Percentiles rank a stretch among this genome's conserved stretches.
These are phyloP conservation scores for Ephialtes manifestator DNA, from an alignment of 2,888 invertebrate genomes.

Conservation along the genomic window DNA sequence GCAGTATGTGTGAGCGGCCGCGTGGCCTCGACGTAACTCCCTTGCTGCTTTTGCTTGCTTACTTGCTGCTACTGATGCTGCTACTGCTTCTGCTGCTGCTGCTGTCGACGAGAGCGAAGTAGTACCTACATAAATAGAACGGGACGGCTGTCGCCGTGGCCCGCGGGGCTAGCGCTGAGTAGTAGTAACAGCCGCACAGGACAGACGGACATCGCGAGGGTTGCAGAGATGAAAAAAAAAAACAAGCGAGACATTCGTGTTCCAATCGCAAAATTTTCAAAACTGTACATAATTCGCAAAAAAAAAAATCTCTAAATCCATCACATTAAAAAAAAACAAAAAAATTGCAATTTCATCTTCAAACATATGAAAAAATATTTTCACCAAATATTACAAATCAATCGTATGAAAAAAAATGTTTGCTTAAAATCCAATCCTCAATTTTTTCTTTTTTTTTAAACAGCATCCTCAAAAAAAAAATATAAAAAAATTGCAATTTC, in stretches of 20 bases:
- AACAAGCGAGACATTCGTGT: neutral
- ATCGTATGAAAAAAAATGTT: too few species aligned
- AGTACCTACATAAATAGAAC: constrained; percentile 67
- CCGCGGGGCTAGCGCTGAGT: constrained; percentile 34
- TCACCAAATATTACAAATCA: too few species aligned
- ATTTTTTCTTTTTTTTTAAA: too few species aligned
- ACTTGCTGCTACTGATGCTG: neutral
- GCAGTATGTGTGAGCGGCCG: constrained; percentile 42
- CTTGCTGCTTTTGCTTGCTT: constrained; percentile 49
- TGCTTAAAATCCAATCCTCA: too few species aligned
- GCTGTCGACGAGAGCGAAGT: constrained; percentile 58
- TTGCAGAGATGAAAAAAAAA: constrained; percentile 11
- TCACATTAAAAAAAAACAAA: too few species aligned
- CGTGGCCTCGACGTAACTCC: constrained; percentile 29
- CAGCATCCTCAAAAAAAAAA: too few species aligned
- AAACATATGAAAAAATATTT: too few species aligned
- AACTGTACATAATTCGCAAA: neutral
- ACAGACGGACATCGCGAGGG: constrained; percentile 48
- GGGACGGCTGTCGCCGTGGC: constrained; percentile 46
- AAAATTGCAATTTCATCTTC: too few species aligned
- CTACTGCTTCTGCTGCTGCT: constrained; percentile 8
- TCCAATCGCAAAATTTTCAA: neutral
- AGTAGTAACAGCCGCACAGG: constrained; percentile 64
- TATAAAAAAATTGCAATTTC: too few species aligned
- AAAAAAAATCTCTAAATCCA: too few species aligned